Conservation (phyloP, 2,113 vertebrate genomes). For the Lepus timidus region DNA sequence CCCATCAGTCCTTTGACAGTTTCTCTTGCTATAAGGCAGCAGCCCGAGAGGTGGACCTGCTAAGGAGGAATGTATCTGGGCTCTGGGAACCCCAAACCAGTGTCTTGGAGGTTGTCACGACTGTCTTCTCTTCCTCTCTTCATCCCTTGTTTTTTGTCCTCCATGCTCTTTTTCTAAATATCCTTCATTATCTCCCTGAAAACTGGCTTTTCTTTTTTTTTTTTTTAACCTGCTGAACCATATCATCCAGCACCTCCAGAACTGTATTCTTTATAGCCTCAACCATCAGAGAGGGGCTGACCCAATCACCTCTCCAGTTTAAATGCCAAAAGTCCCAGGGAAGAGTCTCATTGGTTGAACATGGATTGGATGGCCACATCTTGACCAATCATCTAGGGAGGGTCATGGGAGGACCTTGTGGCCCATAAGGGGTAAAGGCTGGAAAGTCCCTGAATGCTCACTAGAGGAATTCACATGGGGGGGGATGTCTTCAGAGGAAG, state of each 20-base stretch:
- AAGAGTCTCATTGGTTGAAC: background rate
- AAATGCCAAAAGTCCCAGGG: background rate
- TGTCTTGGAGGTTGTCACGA: no score
- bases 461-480: background rate
- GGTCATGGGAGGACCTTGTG: background rate
- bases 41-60: background rate
- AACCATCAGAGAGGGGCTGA: background rate
- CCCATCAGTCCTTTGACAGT: background rate
- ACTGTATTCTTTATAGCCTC: background rate
- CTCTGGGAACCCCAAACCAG: background rate
- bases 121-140: background rate
- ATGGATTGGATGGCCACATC: background rate
- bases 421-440: background rate
- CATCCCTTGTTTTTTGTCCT: background rate
- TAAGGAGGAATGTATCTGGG: background rate
- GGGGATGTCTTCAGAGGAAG: background rate
- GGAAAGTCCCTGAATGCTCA: background rate
- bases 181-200: no score
- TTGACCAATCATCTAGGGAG: background rate
- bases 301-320: background rate
- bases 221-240: background rate
- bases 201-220: background rate
- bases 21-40: background rate
- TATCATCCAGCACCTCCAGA: background rate
- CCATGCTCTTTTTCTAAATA: background rate